Conservation (phyloP, 2,888 invertebrate genomes). For the Heterodera filipjevi region DNA sequence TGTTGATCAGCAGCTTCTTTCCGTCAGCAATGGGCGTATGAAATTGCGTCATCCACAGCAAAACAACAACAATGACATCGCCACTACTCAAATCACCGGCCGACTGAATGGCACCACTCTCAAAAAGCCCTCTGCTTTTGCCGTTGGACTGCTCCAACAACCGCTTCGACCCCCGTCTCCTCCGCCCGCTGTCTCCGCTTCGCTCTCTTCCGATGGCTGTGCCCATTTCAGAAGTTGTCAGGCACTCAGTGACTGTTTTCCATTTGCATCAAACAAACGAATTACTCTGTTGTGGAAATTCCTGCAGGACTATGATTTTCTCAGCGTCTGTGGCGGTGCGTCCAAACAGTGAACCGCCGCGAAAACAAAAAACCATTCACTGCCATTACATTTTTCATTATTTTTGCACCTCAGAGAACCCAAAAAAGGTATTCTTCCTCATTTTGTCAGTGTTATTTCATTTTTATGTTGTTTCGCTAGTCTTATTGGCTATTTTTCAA, state of each 20-base stretch:
- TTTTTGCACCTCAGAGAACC: not conserved
- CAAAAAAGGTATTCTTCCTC: too few relatives aligned
- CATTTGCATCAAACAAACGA: conserved; percentile 26
- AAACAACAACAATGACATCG: not conserved
- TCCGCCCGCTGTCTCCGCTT: not conserved
- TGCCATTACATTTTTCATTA: not conserved
- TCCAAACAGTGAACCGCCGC: not conserved
- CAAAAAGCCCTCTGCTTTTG: not conserved
- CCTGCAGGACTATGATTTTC: conserved; percentile 22
- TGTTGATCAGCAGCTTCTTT: not conserved
- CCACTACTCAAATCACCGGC: not conserved
- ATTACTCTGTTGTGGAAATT: conserved; percentile 30
- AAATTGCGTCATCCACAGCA: not conserved
- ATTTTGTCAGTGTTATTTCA: not conserved
- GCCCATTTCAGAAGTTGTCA: conserved; percentile 13
- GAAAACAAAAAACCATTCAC: not conserved
- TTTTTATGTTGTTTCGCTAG: not conserved
- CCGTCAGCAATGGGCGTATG: not conserved
- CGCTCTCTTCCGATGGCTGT: not conserved
- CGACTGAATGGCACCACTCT: conserved; percentile 6
- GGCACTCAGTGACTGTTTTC: conserved; percentile 16
- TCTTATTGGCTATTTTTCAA: not conserved
- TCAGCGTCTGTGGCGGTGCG: not conserved
- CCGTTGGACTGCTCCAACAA: not conserved
- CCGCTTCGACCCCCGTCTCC: not conserved